Evolutionary conservation across 1,140 invertebrate species (phyloP).

Genomic region (Tetragonula clypearis): DNA sequence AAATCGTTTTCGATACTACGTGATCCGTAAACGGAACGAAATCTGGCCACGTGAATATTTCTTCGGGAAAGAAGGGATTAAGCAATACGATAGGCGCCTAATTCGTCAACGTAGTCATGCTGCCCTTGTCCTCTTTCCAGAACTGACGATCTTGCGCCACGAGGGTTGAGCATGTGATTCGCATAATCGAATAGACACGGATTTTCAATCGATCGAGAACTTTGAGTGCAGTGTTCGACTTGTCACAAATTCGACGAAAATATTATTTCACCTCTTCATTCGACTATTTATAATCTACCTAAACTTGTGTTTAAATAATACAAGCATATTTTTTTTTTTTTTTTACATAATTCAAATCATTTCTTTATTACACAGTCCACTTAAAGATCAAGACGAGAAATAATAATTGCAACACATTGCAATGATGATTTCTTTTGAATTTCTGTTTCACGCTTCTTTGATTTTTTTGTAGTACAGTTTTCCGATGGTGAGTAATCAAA

Average conservation of each 20-base stretch:
- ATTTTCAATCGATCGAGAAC: conserved; percentile 30
- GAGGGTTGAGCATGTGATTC: conserved; percentile 33
- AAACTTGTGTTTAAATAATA: too few species aligned
- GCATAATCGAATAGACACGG: conserved; percentile 31
- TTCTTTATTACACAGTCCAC: too few species aligned
- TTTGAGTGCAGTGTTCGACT: not conserved
- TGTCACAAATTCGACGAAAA: not conserved
- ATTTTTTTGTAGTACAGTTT: not conserved
- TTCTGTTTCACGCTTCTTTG: too few species aligned
- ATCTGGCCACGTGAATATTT: conserved; percentile 39
- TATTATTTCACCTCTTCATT: too few species aligned
- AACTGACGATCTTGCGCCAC: conserved; percentile 46
- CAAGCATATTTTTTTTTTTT: too few species aligned
- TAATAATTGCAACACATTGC: too few species aligned
- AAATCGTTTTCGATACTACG: conserved; percentile 10
- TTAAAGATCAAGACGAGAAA: too few species aligned
- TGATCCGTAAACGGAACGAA: conserved; percentile 29
- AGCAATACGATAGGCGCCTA: conserved; percentile 46
- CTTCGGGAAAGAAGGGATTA: conserved; percentile 34
- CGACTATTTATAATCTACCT: too few species aligned
- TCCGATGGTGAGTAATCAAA: too few species aligned
- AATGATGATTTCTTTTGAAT: not conserved
- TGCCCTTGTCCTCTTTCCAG: conserved; percentile 64
- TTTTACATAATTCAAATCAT: too few species aligned
- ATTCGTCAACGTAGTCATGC: conserved; percentile 22